These are phyloP conservation scores for Argyra leucocephala DNA, from an alignment of 2,888 invertebrate species.

Conservation along the genomic window DNA sequence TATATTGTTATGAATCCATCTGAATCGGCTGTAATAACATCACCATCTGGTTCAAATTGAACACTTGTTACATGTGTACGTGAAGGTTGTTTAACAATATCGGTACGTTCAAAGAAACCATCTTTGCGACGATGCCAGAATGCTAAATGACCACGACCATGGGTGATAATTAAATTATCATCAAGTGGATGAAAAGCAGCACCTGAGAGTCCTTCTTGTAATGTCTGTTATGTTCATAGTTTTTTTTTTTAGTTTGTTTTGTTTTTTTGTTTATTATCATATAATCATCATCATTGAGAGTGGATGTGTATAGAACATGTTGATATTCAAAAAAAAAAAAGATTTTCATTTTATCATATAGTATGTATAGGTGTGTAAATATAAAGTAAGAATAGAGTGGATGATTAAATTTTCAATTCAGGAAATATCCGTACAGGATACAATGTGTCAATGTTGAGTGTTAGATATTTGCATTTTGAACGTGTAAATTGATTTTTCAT, in stretches of 20 bases:
- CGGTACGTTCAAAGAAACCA: conserved; percentile 81
- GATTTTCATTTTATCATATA: too few species aligned
- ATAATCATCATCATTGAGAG: too few species aligned
- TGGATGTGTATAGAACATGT: too few species aligned
- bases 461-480: conserved; percentile 3
- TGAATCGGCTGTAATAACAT: conserved; percentile 84
- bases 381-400: too few species aligned
- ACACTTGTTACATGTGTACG: conserved; percentile 76
- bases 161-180: conserved; percentile 82
- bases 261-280: neutral
- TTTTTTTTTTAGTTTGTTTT: too few species aligned
- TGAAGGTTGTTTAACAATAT: conserved; percentile 81
- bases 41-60: conserved; percentile 84
- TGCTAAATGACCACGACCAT: conserved; percentile 81
- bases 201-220: conserved; percentile 79
- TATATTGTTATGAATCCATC: conserved; percentile 87
- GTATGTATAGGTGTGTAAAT: too few species aligned
- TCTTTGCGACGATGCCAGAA: conserved; percentile 89
- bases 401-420: neutral
- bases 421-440: neutral
- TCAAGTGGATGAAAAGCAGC: conserved; percentile 86
- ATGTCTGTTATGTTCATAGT: conserved; percentile 51
- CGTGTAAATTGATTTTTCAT: neutral
- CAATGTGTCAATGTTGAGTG: neutral
- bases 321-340: too few species aligned